phyloP scores from a whole-genome alignment of 2,797 vertebrate species.

The Anguilla anguilla region DNA sequence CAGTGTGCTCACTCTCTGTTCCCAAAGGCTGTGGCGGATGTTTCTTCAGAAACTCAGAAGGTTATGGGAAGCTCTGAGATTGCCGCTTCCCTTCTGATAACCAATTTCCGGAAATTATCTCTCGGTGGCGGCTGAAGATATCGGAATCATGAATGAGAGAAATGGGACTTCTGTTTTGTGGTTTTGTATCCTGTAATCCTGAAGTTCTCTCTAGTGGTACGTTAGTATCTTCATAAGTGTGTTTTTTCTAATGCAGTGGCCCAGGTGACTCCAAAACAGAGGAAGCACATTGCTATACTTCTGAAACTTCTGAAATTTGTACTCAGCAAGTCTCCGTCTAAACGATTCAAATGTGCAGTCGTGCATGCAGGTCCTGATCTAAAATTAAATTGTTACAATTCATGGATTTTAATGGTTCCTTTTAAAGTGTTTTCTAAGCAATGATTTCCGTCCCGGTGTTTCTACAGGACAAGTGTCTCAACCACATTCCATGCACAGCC shows the following conservation, averaged over 20 bases:
- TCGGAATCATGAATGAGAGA: background rate
- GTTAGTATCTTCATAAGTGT: background rate
- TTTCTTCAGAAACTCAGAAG: conserved; percentile 56
- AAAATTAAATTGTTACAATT: background rate
- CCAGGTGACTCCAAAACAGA: background rate
- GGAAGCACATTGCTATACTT: background rate
- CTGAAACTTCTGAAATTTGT: background rate
- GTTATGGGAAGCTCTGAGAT: conserved; percentile 73
- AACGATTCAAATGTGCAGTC: no score
- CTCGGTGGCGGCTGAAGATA: conserved; percentile 70
- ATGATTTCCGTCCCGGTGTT: conserved; percentile 18
- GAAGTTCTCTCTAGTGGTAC: background rate
- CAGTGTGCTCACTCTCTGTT: conserved; percentile 70
- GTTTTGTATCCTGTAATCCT: background rate
- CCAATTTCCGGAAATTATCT: conserved; percentile 62
- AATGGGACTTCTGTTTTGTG: background rate
- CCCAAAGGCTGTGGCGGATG: conserved; percentile 59
- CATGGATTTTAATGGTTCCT: background rate
- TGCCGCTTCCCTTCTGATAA: conserved; percentile 62
- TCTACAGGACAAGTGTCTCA: conserved; percentile 65
- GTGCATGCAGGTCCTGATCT: background rate
- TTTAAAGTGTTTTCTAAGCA: background rate
- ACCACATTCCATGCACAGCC: conserved; percentile 55
- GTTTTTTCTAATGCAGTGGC: background rate
- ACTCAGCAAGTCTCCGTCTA: background rate